Evolutionary conservation across 2,113 vertebrate species (phyloP).

Genomic region (Pollimyrus isidori): DNA sequence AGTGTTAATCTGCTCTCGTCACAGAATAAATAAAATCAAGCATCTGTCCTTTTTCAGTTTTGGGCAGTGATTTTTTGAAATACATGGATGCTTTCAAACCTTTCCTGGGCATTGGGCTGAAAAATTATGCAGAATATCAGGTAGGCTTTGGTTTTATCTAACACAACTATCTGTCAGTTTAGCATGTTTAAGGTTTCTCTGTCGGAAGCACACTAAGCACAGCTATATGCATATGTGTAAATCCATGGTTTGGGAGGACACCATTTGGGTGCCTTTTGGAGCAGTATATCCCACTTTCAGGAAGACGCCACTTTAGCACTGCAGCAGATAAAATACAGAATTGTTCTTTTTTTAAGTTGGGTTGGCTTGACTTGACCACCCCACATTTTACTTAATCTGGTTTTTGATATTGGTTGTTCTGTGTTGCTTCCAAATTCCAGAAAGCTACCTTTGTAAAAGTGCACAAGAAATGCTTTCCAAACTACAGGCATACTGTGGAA

Average conservation of each 20-base stretch:
- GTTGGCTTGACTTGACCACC: background rate
- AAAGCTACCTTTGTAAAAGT: background rate
- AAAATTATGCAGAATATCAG: constrained; percentile 97
- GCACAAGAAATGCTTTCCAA: background rate
- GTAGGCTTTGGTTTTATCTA: constrained; percentile 44
- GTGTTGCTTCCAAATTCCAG: background rate
- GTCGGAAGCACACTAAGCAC: background rate
- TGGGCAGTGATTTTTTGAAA: constrained; percentile 91
- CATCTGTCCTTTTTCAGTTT: constrained; percentile 55
- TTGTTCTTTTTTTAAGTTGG: background rate
- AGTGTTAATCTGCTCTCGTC: background rate
- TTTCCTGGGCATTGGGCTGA: constrained; percentile 89
- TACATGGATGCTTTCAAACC: constrained; percentile 99
- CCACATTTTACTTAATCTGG: background rate
- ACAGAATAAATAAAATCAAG: background rate
- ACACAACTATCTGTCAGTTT: background rate
- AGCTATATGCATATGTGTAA: background rate
- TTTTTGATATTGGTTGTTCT: background rate
- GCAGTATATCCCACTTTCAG: background rate
- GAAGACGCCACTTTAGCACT: background rate
- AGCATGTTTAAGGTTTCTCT: background rate
- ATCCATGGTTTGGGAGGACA: background rate
- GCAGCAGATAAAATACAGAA: background rate
- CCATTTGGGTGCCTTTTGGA: background rate
- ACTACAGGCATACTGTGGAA: background rate